A percentile compares a stretch with the other conserved stretches of the same genome.
These are phyloP conservation scores for Tricholauxania praeusta DNA, from an alignment of 2,888 invertebrate genomes.

Conservation along the genomic window DNA sequence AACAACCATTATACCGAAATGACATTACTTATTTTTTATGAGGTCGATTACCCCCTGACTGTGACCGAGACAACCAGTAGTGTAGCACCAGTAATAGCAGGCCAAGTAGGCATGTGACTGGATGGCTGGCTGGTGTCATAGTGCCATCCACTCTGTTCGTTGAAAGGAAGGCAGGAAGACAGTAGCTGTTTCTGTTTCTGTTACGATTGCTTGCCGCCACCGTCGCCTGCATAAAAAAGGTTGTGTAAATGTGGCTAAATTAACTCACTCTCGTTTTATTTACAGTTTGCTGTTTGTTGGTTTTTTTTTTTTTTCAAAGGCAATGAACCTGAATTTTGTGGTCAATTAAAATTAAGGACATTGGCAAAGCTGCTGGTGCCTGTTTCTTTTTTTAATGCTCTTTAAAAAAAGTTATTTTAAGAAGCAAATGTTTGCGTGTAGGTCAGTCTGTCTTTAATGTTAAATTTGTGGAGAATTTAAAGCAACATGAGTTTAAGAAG, in stretches of 20 bases:
- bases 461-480: no score
- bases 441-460: no score
- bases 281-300: not conserved
- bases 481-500: no score
- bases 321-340: conserved; percentile 37
- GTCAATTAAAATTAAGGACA: conserved; percentile 36
- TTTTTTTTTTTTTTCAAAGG: conserved; percentile 10
- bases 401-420: no score
- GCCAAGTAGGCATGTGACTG: not conserved
- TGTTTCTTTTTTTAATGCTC: not conserved
- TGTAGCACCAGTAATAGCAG: not conserved
- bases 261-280: not conserved
- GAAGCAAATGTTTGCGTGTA: no score
- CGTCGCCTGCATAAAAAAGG: not conserved
- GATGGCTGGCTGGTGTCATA: not conserved
- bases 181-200: not conserved
- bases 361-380: conserved; percentile 10
- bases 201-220: not conserved
- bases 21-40: conserved; percentile 37
- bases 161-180: not conserved
- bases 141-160: not conserved
- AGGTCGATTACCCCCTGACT: conserved; percentile 34
- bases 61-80: conserved; percentile 8
- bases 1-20: conserved; percentile 18
- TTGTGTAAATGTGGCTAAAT: conserved; percentile 10